Evolutionary conservation across 2,888 invertebrate genomes (phyloP).

Genomic region (Lissonota sp.): DNA sequence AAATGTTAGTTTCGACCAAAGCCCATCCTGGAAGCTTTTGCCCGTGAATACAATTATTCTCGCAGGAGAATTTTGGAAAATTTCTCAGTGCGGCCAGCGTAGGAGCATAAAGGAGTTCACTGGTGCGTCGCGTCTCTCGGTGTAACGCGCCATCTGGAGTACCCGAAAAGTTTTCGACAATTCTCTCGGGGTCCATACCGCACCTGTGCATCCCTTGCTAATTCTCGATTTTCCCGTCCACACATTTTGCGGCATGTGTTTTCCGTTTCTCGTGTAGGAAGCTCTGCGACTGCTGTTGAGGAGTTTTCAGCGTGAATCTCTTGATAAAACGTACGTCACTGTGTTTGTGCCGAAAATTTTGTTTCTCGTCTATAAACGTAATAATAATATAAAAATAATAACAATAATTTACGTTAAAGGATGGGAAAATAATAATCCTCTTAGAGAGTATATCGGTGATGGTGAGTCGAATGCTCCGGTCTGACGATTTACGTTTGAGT

Average conservation of each 20-base stretch:
- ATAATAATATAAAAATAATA: no score
- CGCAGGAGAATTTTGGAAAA: conserved; percentile 7
- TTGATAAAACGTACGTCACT: conserved; percentile 44
- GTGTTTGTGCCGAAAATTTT: conserved; percentile 35
- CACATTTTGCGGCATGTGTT: conserved; percentile 9
- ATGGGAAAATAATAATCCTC: conserved; percentile 71
- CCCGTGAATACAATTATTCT: conserved; percentile 16
- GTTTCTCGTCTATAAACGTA: conserved; percentile 21
- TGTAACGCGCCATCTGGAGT: conserved; percentile 49
- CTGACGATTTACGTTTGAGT: conserved; percentile 45
- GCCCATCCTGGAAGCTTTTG: not conserved
- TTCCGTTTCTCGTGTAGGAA: not conserved
- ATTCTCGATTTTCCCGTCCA: conserved; percentile 54
- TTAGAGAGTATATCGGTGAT: conserved; percentile 67
- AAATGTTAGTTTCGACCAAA: not conserved
- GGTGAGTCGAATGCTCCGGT: conserved; percentile 33
- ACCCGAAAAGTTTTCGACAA: conserved; percentile 46
- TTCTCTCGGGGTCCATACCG: conserved; percentile 29
- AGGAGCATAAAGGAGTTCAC: conserved; percentile 8
- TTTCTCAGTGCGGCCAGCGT: conserved; percentile 4
- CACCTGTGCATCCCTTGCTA: conserved; percentile 54
- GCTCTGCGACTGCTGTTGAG: conserved; percentile 12
- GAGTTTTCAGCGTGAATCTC: conserved; percentile 14
- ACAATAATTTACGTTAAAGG: not conserved
- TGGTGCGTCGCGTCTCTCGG: conserved; percentile 22